Percentiles rank a stretch among this genome's conserved stretches.
Evolutionary conservation across 1,140 invertebrate genomes (phyloP).

Genomic region (Drosophila punjabiensis): DNA sequence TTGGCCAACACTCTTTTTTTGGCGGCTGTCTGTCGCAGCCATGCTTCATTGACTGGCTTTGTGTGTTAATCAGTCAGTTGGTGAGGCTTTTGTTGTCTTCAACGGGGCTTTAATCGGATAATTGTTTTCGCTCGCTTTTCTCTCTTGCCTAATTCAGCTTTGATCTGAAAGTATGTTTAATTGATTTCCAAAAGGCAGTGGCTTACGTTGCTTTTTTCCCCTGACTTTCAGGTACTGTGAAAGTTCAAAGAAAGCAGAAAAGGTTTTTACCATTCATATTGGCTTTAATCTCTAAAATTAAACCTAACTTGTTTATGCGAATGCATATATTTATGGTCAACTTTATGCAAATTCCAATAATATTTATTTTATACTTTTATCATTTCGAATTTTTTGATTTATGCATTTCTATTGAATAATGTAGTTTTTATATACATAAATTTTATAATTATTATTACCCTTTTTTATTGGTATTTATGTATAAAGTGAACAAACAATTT

Average conservation of each 20-base stretch:
- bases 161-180: slow-evolving; percentile 58
- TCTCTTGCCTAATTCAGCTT: slow-evolving; percentile 25
- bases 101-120: slow-evolving; percentile 35
- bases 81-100: slow-evolving; percentile 47
- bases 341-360: slow-evolving; percentile 23
- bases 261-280: too few relatives aligned
- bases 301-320: background rate
- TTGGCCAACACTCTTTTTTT: slow-evolving; percentile 31
- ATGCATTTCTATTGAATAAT: slow-evolving; percentile 31
- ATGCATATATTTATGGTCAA: slow-evolving; percentile 4
- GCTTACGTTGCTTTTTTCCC: slow-evolving; percentile 12
- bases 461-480: slow-evolving; percentile 1
- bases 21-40: slow-evolving; percentile 29
- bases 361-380: slow-evolving; percentile 9
- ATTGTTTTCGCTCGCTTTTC: slow-evolving; percentile 27
- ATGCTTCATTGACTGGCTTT: slow-evolving; percentile 65
- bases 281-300: background rate
- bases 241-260: background rate
- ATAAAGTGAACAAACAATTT: slow-evolving; percentile 3
- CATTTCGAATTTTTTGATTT: slow-evolving; percentile 37
- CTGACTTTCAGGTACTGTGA: slow-evolving; percentile 1
- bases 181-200: slow-evolving; percentile 44
- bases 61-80: slow-evolving; percentile 72
- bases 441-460: slow-evolving; percentile 2
- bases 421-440: background rate